phyloP scores from a whole-genome alignment of 2,888 invertebrate genomes.

The Alentia gelatinosa region DNA sequence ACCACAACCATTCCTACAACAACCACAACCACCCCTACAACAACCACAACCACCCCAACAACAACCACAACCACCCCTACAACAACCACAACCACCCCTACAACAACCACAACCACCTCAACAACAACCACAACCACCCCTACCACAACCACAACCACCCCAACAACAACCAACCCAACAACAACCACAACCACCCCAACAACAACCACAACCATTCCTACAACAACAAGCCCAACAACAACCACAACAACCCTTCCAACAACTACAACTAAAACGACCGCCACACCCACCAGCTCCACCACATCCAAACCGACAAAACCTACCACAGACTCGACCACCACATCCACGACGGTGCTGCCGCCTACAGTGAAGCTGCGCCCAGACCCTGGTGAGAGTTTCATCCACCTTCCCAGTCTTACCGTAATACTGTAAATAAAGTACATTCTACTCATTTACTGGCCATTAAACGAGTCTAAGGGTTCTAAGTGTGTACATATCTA shows the following conservation, averaged over 20 bases:
- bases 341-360: neutral
- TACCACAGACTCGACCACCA: neutral
- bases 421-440: neutral
- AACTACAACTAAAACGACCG: neutral
- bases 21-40: neutral
- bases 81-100: neutral
- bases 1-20: constrained; percentile 26
- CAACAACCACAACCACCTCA: neutral
- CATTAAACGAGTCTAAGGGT: neutral
- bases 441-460: too few relatives aligned
- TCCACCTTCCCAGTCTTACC: neutral
- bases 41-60: neutral
- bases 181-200: neutral
- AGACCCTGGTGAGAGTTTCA: constrained; percentile 16
- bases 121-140: constrained; percentile 20
- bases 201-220: neutral
- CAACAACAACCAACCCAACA: neutral
- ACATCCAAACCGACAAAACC: neutral
- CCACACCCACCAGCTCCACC: neutral
- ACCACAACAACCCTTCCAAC: neutral
- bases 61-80: constrained; percentile 16
- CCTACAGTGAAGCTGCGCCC: neutral
- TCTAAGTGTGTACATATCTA: neutral
- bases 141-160: neutral
- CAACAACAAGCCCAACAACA: neutral